Conservation (phyloP, 2,888 invertebrate species). For the Microplitis manilae region DNA sequence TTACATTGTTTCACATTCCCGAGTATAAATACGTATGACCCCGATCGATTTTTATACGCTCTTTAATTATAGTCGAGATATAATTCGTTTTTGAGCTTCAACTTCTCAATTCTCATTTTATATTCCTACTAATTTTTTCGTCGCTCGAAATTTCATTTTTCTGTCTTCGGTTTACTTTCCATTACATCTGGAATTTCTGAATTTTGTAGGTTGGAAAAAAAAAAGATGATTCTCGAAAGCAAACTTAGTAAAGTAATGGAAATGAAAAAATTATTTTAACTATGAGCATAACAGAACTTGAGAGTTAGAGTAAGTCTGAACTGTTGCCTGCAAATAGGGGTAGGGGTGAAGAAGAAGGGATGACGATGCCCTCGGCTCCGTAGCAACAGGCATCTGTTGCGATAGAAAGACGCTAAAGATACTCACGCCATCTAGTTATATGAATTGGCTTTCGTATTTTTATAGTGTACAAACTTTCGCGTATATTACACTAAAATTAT, state of each 20-base stretch:
- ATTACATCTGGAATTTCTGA: not conserved
- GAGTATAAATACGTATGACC: slow-evolving; percentile 47
- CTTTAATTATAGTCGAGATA: slow-evolving; percentile 65
- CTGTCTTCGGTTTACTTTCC: not conserved
- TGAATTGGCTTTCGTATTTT: slow-evolving; percentile 36
- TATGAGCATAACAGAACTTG: slow-evolving; percentile 17
- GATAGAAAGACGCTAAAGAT: slow-evolving; percentile 62
- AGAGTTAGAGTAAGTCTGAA: slow-evolving; percentile 34
- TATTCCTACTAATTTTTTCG: slow-evolving; percentile 9
- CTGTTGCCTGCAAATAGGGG: slow-evolving; percentile 26
- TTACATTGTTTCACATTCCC: not conserved
- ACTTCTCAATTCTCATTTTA: not conserved
- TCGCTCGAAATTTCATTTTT: not conserved
- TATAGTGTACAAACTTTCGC: not conserved
- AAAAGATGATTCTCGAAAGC: too few relatives aligned
- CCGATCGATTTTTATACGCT: slow-evolving; percentile 66
- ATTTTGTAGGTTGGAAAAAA: too few relatives aligned
- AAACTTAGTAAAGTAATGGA: too few relatives aligned
- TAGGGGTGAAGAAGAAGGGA: slow-evolving; percentile 41
- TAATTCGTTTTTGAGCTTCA: slow-evolving; percentile 26
- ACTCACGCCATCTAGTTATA: slow-evolving; percentile 43
- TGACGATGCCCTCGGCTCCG: slow-evolving; percentile 61
- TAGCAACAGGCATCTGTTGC: slow-evolving; percentile 71
- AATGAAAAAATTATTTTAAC: slow-evolving; percentile 8
- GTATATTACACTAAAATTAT: not conserved